Base-by-base conservation (phyloP, 1,140 invertebrate genomes). In the Diachasmimorpha longicaudata region DNA sequence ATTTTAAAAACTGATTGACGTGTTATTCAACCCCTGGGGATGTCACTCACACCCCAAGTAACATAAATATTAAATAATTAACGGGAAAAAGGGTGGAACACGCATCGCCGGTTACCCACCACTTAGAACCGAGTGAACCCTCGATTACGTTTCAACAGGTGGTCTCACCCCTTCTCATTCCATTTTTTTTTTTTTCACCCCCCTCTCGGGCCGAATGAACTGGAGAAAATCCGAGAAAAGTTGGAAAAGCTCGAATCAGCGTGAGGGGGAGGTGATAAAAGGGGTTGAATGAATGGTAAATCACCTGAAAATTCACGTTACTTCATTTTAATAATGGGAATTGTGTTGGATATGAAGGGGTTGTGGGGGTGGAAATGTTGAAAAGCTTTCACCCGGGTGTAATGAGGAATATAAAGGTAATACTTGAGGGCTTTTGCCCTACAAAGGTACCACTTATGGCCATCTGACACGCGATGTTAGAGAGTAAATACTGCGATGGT, bases 111-210 rank as follows among this genome's bases (percentile, higher is more conserved):
- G 44, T 48, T 48, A 16, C 44, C n/a, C 44, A 48, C 44, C 48
- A 55, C 48, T 55, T 55, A 55, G 19, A 2, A 21, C 8, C 13
- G 48, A 55, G 14, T 55, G 48, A 52, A 68, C 31, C 73, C 69
- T 69, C 69, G 14, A 77, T 70, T 77, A 4, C 25, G 39, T 14
- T 55, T 9, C 69, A 72, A 69, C 70, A 71, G 70, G 71, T 77
- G 66, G 76, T 77, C 44, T 66, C 67, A 69, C 73, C 4, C 58
- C 31, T 63, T 4, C 48, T 23, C 14, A 2, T 31, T n/a, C 10
- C 72, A 1, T 66, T 21, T 67, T 67, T 48, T 69, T 66, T n/a
- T n/a, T n/a, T n/a, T n/a, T n/a, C n/a, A n/a, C 23, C 14, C 52
- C 19, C 23, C 44, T 4, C 21, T 9, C 58, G 23, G 14, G 46